Evolutionary conservation across 2,113 vertebrate species (phyloP), one percentile per base, ranked within the genome.

Genomic region (Poecile atricapillus): DNA sequence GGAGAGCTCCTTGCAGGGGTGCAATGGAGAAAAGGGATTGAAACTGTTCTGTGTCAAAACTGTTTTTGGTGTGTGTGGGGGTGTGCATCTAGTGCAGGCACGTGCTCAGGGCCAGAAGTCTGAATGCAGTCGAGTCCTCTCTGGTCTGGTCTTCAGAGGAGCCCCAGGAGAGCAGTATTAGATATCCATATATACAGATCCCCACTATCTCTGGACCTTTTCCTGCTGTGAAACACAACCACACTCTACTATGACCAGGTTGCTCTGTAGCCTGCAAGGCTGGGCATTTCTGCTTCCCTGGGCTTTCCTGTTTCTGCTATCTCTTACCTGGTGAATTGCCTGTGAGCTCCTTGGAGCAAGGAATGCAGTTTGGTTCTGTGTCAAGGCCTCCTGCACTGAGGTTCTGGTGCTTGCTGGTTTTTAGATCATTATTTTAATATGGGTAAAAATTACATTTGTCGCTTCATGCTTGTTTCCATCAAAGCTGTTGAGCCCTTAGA

Each of bases 221-320:
- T 39, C 15, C 60, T 47, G 28, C n/a, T 83, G 49, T 80, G 76
- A 71, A 87, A 47, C 39, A 37, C 56, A 65, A 4, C 41, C 21
- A 47, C 18, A 8, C 4, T 9, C 33, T 64, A 2, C 1, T 2
- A 15, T 1, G 10, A 55, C 41, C 35, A 68, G 28, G 23, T 60
- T 64, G 27, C 49, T 60, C 44, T 89, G 39, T 25, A 30, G 11
- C 10, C 71, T 73, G 22, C 44, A 65, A 73, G 81, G 44, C 27
- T 33, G 41, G 35, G 41, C 24, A 28, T 13, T 19, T 41, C 23
- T 56, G 33, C 49, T 83, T 78, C 52, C 52, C 43, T 58, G 60
- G 39, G 5, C 25, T 89, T 70, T 65, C 20, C 47, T 85, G 5
- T 46, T 63, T 62, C 28, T 74, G 24, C 44, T 35, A 1, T 52